Percentiles rank a stretch among this genome's conserved stretches.
phyloP scores from a whole-genome alignment of 2,888 invertebrate species.

The Tipula vernalis region DNA sequence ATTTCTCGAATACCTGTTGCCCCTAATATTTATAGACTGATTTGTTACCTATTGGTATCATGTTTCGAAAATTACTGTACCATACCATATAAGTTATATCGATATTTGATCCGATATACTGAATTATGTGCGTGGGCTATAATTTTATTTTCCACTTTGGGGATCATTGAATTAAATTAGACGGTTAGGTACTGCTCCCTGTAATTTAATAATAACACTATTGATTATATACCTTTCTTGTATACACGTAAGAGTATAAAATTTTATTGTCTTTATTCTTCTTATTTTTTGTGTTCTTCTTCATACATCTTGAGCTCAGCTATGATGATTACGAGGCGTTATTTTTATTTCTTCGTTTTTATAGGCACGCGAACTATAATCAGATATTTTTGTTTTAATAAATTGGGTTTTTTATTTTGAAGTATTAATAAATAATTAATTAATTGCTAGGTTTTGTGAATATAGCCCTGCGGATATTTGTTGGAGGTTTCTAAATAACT shows the following conservation, averaged over 20 bases:
- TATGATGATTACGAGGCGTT: neutral
- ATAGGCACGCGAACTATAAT: neutral
- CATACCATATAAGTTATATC: too few species aligned
- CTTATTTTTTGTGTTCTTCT: neutral
- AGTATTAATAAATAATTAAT: neutral
- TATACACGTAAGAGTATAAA: neutral
- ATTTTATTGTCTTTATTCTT: neutral
- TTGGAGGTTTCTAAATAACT: too few species aligned
- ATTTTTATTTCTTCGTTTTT: neutral
- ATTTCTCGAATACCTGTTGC: too few species aligned
- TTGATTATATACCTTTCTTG: neutral
- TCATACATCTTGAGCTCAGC: neutral
- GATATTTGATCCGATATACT: neutral
- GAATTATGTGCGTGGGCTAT: neutral
- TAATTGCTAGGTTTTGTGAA: neutral
- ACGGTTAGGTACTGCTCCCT: neutral
- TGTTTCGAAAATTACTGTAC: too few species aligned
- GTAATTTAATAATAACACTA: neutral
- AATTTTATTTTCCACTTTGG: neutral
- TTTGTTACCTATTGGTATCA: too few species aligned
- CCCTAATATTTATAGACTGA: too few species aligned
- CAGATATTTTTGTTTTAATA: neutral
- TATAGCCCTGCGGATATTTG: neutral
- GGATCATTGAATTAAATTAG: slow-evolving; percentile 4
- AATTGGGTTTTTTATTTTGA: neutral